Conservation (phyloP, 2,797 vertebrate genomes). For the Eospalax fontanierii region DNA sequence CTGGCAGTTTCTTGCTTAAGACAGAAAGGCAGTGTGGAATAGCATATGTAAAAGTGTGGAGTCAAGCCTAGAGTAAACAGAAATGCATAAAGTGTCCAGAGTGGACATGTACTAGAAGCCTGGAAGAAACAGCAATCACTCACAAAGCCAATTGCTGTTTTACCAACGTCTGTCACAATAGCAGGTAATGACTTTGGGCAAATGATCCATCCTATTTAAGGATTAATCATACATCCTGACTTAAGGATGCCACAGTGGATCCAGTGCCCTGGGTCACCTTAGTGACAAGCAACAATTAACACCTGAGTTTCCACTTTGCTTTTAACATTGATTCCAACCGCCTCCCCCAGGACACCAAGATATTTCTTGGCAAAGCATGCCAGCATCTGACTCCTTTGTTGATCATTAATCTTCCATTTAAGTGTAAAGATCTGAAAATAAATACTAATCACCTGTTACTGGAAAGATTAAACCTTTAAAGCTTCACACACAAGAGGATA, state of each 20-base stretch:
- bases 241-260: background rate
- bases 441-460: conserved; percentile 53
- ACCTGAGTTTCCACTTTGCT: background rate
- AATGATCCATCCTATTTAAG: background rate
- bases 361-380: conserved; percentile 35
- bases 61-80: background rate
- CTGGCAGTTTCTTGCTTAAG: background rate
- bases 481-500: background rate
- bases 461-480: conserved; percentile 51
- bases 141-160: background rate
- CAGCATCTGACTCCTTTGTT: conserved; percentile 16
- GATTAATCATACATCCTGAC: background rate
- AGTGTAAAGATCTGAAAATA: conserved; percentile 12
- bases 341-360: background rate
- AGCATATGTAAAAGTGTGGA: background rate
- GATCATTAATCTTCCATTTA: conserved; percentile 64
- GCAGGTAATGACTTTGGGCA: background rate
- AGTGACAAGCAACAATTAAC: background rate
- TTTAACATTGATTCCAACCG: background rate
- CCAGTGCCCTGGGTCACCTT: background rate
- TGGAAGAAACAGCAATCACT: background rate
- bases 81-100: background rate
- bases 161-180: background rate
- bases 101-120: background rate
- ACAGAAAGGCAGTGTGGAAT: background rate